These are phyloP conservation scores for Remorina albescens DNA, from an alignment of 2,797 vertebrate genomes.

Conservation along the genomic window DNA sequence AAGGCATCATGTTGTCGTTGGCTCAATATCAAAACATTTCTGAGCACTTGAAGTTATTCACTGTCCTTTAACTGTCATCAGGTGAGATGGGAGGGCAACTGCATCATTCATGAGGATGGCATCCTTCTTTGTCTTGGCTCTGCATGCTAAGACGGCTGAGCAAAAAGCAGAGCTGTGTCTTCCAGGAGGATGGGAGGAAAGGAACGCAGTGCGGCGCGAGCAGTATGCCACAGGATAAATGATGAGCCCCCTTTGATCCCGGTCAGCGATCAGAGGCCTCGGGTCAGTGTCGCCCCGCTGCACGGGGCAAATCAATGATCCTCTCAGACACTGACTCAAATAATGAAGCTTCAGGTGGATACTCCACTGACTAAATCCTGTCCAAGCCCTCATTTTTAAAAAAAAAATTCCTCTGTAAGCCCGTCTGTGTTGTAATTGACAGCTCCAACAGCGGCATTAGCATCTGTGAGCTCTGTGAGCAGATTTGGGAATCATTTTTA, in stretches of 20 bases:
- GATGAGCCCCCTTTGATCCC: constrained; percentile 60
- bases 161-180: constrained; percentile 13
- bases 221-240: constrained; percentile 51
- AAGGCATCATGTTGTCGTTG: background rate
- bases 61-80: constrained; percentile 5
- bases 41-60: background rate
- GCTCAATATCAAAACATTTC: background rate
- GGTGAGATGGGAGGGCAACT: background rate
- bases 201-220: constrained; percentile 40
- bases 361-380: constrained; percentile 23
- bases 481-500: background rate
- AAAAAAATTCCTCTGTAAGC: constrained; percentile 1
- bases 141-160: background rate
- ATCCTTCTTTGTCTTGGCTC: background rate
- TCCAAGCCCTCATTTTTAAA: constrained; percentile 6
- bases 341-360: constrained; percentile 46
- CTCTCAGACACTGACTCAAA: constrained; percentile 23
- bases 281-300: constrained; percentile 55
- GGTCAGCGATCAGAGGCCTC: constrained; percentile 49
- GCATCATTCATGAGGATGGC: background rate
- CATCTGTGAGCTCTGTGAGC: background rate
- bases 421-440: background rate
- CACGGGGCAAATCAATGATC: constrained; percentile 52
- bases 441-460: constrained; percentile 13
- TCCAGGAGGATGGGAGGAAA: background rate